Percentiles rank a stretch among this genome's conserved stretches.
phyloP scores from a whole-genome alignment of 2,797 vertebrate genomes.

The Rhodeus uyekii region DNA sequence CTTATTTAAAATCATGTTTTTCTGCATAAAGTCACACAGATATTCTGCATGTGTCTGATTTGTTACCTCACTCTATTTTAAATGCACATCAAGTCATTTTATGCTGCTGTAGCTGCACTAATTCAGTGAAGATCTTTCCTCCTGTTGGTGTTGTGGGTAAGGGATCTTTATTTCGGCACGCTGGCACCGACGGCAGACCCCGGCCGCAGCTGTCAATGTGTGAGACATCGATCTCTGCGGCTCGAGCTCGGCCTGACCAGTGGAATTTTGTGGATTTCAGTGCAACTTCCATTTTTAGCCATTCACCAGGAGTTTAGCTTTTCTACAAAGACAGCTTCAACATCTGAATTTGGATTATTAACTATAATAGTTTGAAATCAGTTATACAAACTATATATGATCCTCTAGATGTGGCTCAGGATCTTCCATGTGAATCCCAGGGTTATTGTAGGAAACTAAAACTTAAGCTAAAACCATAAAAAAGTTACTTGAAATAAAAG shows the following conservation, averaged over 20 bases:
- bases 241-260: constrained; percentile 48
- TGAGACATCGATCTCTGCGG: constrained; percentile 55
- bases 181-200: constrained; percentile 41
- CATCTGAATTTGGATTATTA: constrained; percentile 8
- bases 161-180: constrained; percentile 55
- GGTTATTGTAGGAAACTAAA: neutral
- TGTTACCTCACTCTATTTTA: neutral
- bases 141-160: constrained; percentile 10
- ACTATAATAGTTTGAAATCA: neutral
- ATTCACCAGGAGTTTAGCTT: constrained; percentile 23
- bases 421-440: neutral
- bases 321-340: neutral
- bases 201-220: constrained; percentile 43
- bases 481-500: too few species aligned
- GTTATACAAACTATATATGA: neutral
- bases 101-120: neutral
- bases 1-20: neutral
- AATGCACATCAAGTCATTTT: neutral
- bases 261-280: constrained; percentile 52
- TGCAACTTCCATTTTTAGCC: constrained; percentile 33
- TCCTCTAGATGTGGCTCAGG: neutral
- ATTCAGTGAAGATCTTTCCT: neutral
- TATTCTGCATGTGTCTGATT: neutral
- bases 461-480: neutral
- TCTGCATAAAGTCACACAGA: neutral